Conservation (phyloP, 2,113 vertebrate species). For the Scytalopus superciliaris region DNA sequence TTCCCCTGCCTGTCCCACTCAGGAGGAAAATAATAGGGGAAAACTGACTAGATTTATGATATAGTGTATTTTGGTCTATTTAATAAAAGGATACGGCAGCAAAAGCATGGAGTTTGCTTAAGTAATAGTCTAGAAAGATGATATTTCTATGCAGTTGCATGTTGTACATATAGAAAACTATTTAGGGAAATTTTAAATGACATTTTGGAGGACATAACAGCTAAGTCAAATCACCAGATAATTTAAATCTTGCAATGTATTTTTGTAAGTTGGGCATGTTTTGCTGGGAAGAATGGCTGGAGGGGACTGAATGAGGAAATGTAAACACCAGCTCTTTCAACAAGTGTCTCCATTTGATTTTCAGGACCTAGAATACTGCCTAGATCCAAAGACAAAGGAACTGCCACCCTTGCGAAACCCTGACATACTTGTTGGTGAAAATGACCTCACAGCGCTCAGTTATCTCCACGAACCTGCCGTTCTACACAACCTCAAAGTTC, state of each 20-base stretch:
- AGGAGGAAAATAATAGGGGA: background rate
- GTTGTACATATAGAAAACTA: background rate
- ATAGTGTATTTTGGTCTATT: rapidly evolving
- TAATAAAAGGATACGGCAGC: background rate
- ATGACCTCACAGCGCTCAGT: conserved; percentile 97
- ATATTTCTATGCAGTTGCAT: background rate
- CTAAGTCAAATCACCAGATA: background rate
- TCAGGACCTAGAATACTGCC: conserved; percentile 85
- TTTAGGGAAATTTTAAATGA: background rate
- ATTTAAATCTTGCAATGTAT: background rate
- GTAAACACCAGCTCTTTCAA: background rate
- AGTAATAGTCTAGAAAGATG: background rate
- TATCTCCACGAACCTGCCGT: conserved; percentile 97
- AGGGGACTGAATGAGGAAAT: background rate
- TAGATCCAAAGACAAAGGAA: conserved; percentile 89
- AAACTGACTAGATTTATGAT: background rate
- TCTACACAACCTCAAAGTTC: conserved; percentile 96
- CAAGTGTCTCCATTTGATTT: background rate
- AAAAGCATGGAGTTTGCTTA: background rate
- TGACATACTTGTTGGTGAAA: conserved; percentile 97
- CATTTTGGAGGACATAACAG: background rate
- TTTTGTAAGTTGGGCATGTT: background rate
- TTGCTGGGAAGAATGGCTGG: background rate
- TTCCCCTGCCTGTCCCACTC: background rate
- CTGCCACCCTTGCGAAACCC: conserved; percentile 94